A percentile compares a stretch with the other conserved stretches of the same genome.
Evolutionary conservation across 2,888 invertebrate genomes (phyloP).

Genomic region (Lordiphosa fenestrarum): DNA sequence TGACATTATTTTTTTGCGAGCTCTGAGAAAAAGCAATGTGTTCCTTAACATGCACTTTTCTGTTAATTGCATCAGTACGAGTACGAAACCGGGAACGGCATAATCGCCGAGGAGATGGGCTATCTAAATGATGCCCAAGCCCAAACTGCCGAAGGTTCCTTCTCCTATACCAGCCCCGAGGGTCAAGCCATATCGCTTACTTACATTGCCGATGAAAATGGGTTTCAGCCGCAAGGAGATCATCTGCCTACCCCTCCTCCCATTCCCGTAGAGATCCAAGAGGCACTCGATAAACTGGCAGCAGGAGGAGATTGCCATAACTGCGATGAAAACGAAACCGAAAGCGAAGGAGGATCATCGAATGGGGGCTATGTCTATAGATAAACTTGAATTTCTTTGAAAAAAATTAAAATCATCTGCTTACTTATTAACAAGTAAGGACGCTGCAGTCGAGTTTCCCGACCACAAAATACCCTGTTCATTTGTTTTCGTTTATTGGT

Average conservation of each 20-base stretch:
- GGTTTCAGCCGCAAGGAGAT: conserved; percentile 84
- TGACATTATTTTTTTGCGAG: too few species aligned
- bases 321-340: conserved; percentile 65
- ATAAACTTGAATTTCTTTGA: conserved; percentile 28
- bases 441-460: too few species aligned
- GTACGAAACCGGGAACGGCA: conserved; percentile 89
- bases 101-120: conserved; percentile 86
- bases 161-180: conserved; percentile 87
- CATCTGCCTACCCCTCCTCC: conserved; percentile 92
- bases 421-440: too few species aligned
- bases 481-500: too few species aligned
- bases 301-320: conserved; percentile 76
- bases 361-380: conserved; percentile 54
- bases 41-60: neutral
- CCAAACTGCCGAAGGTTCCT: conserved; percentile 86
- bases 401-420: conserved; percentile 26
- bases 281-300: conserved; percentile 76
- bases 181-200: conserved; percentile 84
- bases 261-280: conserved; percentile 87
- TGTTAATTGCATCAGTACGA: conserved; percentile 81
- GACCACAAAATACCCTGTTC: too few species aligned
- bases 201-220: conserved; percentile 88
- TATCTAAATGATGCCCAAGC: conserved; percentile 86
- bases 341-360: conserved; percentile 32
- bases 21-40: too few species aligned